Evolutionary conservation across 2,888 invertebrate species (phyloP).

Genomic region (Cerastoderma edule): DNA sequence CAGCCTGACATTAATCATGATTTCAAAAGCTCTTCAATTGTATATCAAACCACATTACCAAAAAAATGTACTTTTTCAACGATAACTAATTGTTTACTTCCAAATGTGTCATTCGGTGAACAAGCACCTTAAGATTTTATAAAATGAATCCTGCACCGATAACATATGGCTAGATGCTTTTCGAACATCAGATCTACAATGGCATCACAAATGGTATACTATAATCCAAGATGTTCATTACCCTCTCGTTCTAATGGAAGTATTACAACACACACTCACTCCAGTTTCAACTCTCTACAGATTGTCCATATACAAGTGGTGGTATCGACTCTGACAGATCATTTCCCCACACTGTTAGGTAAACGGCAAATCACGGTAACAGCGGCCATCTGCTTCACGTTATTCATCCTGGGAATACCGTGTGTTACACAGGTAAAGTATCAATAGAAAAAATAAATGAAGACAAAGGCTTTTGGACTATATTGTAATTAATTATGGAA

Average conservation of each 20-base stretch:
- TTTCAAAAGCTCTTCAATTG: no score
- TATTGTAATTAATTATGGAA: neutral
- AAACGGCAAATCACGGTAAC: constrained; percentile 32
- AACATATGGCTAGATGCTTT: neutral
- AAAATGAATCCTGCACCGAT: no score
- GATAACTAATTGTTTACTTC: no score
- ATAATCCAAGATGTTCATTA: neutral
- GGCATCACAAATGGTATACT: neutral
- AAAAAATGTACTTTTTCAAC: no score
- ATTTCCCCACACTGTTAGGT: constrained; percentile 68
- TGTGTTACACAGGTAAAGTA: constrained; percentile 73
- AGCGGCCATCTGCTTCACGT: constrained; percentile 61
- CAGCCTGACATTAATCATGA: no score
- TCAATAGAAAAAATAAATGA: neutral
- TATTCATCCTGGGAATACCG: constrained; percentile 74
- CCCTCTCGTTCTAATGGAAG: neutral
- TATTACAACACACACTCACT: neutral
- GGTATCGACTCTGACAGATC: constrained; percentile 73
- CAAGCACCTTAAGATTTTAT: no score
- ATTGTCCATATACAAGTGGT: constrained; percentile 78
- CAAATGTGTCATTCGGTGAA: no score
- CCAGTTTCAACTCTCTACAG: constrained; percentile 51
- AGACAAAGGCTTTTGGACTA: neutral
- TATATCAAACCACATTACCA: no score
- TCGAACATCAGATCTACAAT: neutral